Evolutionary conservation across 2,888 invertebrate genomes (phyloP), one percentile per base, ranked within the genome.

Genomic region (Pteria penguin): DNA sequence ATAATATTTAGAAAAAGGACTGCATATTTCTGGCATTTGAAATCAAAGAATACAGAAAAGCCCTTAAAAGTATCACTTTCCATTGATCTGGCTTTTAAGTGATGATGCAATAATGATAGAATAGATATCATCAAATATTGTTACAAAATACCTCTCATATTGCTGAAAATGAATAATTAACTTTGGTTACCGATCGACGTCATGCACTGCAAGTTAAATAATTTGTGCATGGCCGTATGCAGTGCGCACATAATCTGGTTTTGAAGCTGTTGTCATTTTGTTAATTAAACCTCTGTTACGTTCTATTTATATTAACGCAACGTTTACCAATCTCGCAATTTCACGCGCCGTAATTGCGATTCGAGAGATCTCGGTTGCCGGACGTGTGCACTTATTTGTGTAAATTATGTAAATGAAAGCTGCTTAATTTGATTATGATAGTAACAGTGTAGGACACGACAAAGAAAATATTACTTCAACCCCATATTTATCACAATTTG

Each of bases 401-500:
- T 61, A 61, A 32, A 68, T 60, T 62, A 68, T 68, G 74, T 68
- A 74, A 74, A 74, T 68, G 52, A 32, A 14, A n/a, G 54, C 32
- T 52, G 66, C 52, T 68, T 74, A 68, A 74, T 74, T 68, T 33
- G 68, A 74, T 74, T 74, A 68, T 36, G 32, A 62, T 27, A 55
- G 57, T 74, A 68, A 52, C 45, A 61, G 62, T 61, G 31, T 24
- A 54, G 52, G 61, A 62, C 52, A 52, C 55, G 62, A 74, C 68
- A 68, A 61, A 52, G 62, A 62, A 63, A 62, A 74, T 68, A 74
- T 74, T 74, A 74, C 54, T 74, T 66, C 58, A 62, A 29, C 29
- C 29, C 22, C 31, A 74, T 74, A 60, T 62, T 68, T 67, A 61
- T 55, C 36, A 60, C 68, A 60, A 62, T 60, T 61, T 68, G 27